Conservation (phyloP, 2,888 invertebrate species). For the Ectemnius cavifrons region DNA sequence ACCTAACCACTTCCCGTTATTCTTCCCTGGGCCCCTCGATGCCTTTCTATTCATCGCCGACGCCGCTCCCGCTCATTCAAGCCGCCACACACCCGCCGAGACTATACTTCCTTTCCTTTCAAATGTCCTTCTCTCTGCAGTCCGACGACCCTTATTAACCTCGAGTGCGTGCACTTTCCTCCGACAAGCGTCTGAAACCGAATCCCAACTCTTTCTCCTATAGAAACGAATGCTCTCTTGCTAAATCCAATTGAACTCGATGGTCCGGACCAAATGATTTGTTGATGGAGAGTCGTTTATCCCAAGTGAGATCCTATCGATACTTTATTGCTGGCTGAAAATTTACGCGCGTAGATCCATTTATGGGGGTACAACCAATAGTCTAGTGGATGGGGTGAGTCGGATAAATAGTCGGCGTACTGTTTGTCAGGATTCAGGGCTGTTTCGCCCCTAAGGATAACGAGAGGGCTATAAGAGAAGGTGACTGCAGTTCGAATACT, state of each 20-base stretch:
- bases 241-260: too few relatives aligned
- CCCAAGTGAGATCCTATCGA: background rate
- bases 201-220: too few relatives aligned
- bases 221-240: too few relatives aligned
- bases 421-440: too few relatives aligned
- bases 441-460: too few relatives aligned
- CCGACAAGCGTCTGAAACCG: too few relatives aligned
- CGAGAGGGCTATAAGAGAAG: too few relatives aligned
- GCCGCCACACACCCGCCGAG: background rate
- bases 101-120: slow-evolving; percentile 24
- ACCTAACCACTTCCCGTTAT: slow-evolving; percentile 45
- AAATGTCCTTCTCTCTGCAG: slow-evolving; percentile 9
- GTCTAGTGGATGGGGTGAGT: too few relatives aligned
- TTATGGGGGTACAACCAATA: background rate
- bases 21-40: slow-evolving; percentile 45
- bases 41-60: slow-evolving; percentile 50
- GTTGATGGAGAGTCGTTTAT: slow-evolving; percentile 4
- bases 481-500: too few relatives aligned
- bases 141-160: slow-evolving; percentile 10
- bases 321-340: slow-evolving; percentile 8
- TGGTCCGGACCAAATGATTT: background rate
- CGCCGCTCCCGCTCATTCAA: slow-evolving; percentile 14
- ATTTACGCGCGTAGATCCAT: slow-evolving; percentile 12
- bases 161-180: too few relatives aligned
- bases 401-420: too few relatives aligned